Percentiles rank a stretch among this genome's conserved stretches.
Conservation (phyloP, 1,140 invertebrate species). For the Zaprionus inermis region DNA sequence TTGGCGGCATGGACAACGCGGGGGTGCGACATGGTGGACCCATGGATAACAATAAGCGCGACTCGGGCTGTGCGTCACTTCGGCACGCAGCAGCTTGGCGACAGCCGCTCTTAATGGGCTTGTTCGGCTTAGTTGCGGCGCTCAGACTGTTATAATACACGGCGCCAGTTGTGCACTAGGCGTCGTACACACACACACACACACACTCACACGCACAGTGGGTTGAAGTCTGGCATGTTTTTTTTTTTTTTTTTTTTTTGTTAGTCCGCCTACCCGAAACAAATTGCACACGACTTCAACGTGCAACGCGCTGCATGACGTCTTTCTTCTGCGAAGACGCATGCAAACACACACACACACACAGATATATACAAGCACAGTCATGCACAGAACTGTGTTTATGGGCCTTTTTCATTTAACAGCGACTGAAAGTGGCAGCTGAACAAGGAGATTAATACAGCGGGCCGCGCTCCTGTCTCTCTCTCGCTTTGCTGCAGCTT, state of each 20-base stretch:
- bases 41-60: slow-evolving; percentile 67
- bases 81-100: slow-evolving; percentile 35
- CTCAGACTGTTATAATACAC: slow-evolving; percentile 73
- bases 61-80: slow-evolving; percentile 43
- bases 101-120: slow-evolving; percentile 72
- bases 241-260: slow-evolving; percentile 21
- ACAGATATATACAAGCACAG: slow-evolving; percentile 4
- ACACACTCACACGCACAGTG: slow-evolving; percentile 46
- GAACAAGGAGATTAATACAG: slow-evolving; percentile 2
- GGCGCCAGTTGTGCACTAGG: slow-evolving; percentile 41
- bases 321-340: slow-evolving; percentile 5
- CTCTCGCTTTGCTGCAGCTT: not conserved
- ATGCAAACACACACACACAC: slow-evolving; percentile 2
- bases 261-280: slow-evolving; percentile 18
- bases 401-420: slow-evolving; percentile 24
- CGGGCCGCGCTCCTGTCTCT: not conserved
- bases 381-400: slow-evolving; percentile 2
- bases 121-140: slow-evolving; percentile 62
- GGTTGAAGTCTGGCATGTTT: slow-evolving; percentile 49
- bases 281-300: slow-evolving; percentile 20
- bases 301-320: slow-evolving; percentile 4
- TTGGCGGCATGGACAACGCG: slow-evolving; percentile 27
- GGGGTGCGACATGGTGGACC: slow-evolving; percentile 58
- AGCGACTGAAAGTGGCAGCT: slow-evolving; percentile 10
- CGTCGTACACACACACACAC: slow-evolving; percentile 14